These are phyloP conservation scores for Budorcas taxicolor DNA, from an alignment of 2,113 vertebrate species.

Conservation along the genomic window DNA sequence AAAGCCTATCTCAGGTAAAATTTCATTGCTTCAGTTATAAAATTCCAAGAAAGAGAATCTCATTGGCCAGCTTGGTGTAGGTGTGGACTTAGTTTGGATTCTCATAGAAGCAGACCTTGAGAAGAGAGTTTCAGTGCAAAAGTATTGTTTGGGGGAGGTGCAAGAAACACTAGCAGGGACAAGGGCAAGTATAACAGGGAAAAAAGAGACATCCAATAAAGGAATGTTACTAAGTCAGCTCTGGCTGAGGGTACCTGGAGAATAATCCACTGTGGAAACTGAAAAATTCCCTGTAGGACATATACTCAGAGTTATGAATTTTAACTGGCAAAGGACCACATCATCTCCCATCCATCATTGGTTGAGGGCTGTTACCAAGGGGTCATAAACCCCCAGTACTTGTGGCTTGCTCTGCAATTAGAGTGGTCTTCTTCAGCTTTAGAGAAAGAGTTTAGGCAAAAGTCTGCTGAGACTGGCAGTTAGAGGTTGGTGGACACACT, in stretches of 20 bases:
- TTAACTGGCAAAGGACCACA: neutral
- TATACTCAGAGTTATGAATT: neutral
- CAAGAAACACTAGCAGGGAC: neutral
- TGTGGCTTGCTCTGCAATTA: neutral
- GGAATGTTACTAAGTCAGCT: neutral
- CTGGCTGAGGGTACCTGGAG: neutral
- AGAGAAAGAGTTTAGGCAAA: neutral
- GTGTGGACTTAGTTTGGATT: neutral
- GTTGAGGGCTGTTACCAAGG: neutral
- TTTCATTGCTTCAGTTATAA: neutral
- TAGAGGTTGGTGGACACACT: neutral
- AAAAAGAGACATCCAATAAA: neutral
- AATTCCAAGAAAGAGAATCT: neutral
- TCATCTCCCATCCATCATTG: neutral
- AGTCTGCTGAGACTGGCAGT: neutral
- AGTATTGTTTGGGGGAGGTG: neutral
- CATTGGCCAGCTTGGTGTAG: neutral
- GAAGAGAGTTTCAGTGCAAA: neutral
- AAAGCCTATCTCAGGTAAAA: neutral
- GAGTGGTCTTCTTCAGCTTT: neutral
- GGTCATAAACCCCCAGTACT: neutral
- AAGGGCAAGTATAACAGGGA: neutral
- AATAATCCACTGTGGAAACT: neutral
- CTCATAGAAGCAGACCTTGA: neutral
- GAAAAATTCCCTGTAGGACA: neutral